A percentile compares a stretch with the other conserved stretches of the same genome.
These are phyloP conservation scores for Drosophila basisetae DNA, from an alignment of 2,888 invertebrate species.

Conservation along the genomic window DNA sequence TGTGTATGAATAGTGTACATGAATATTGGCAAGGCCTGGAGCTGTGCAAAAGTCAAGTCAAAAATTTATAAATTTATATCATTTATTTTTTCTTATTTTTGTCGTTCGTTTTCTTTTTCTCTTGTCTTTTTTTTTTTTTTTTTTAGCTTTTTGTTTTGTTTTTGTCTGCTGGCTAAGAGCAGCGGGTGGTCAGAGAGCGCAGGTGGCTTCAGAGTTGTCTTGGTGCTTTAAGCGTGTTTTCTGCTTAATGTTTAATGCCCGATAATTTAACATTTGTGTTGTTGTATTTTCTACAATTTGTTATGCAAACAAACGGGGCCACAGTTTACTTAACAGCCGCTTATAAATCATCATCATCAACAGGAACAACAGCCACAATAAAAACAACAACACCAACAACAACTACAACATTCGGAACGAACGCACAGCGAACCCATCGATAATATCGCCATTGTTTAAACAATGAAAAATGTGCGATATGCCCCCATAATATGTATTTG, in stretches of 20 bases:
- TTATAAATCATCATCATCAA: constrained; percentile 74
- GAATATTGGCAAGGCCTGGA: constrained; percentile 56
- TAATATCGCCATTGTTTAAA: constrained; percentile 64
- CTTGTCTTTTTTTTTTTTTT: constrained; percentile 2
- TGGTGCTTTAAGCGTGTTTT: constrained; percentile 58
- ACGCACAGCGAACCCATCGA: constrained; percentile 38
- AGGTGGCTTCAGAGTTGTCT: constrained; percentile 63
- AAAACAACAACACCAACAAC: background rate
- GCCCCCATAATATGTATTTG: constrained; percentile 78
- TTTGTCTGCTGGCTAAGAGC: constrained; percentile 31
- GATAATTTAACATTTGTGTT: constrained; percentile 67
- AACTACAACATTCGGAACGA: background rate
- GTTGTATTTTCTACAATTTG: constrained; percentile 62
- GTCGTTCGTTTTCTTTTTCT: constrained; percentile 15
- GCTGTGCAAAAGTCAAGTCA: constrained; percentile 54
- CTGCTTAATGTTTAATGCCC: constrained; percentile 72
- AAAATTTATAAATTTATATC: constrained; percentile 74
- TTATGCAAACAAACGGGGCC: constrained; percentile 76
- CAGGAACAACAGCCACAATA: constrained; percentile 40
- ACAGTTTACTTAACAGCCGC: constrained; percentile 70
- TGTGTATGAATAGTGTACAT: constrained; percentile 23
- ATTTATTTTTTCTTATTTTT: constrained; percentile 48
- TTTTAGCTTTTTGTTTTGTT: constrained; percentile 15
- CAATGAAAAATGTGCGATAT: constrained; percentile 70
- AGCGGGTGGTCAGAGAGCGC: constrained; percentile 71